Evolutionary conservation across 2,888 invertebrate genomes (phyloP), one percentile per base, ranked within the genome.

Genomic region (Masnerella sp.): DNA sequence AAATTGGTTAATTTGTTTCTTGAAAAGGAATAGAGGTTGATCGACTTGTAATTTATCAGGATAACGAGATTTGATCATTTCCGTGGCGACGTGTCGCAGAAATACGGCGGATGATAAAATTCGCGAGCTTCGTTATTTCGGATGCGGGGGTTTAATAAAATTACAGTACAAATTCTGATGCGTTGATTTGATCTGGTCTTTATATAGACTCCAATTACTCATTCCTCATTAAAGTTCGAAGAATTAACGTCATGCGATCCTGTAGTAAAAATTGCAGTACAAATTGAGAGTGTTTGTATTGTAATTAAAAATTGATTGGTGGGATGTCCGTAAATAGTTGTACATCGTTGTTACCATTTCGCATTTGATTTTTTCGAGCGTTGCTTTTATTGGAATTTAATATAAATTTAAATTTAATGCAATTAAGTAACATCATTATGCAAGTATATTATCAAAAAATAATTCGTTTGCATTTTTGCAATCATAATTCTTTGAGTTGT

Each of bases 1-100:
- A n/a, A n/a, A n/a, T n/a, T n/a, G n/a, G n/a, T n/a, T n/a, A n/a
- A n/a, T n/a, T n/a, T n/a, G n/a, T n/a, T n/a, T n/a, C n/a, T n/a
- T n/a, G n/a, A n/a, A n/a, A n/a, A n/a, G n/a, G n/a, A n/a, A n/a
- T n/a, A n/a, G n/a, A n/a, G n/a, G n/a, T n/a, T n/a, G n/a, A 28
- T 28, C 28, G 11, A 20, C 49, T 49, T 64, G 43, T 43, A 64
- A 43, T 64, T 62, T 42, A 62, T 42, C 17, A 20, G 11, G 42
- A 30, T 42, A 62, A 51, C 30, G 32, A 15, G 51, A 51, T 62
- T 43, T 51, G 17, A 62, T 62, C 52, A 62, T 62, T 34, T 34
- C 25, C 43, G 20, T 20, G 20, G 36, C 12, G 28, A 28, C 22
- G 25, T n/a, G 25, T 43, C 34, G 25, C 20, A 15, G 52, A 62